These are phyloP conservation scores for Actenoides lindsayi DNA, from an alignment of 2,113 vertebrate genomes.

Conservation along the genomic window DNA sequence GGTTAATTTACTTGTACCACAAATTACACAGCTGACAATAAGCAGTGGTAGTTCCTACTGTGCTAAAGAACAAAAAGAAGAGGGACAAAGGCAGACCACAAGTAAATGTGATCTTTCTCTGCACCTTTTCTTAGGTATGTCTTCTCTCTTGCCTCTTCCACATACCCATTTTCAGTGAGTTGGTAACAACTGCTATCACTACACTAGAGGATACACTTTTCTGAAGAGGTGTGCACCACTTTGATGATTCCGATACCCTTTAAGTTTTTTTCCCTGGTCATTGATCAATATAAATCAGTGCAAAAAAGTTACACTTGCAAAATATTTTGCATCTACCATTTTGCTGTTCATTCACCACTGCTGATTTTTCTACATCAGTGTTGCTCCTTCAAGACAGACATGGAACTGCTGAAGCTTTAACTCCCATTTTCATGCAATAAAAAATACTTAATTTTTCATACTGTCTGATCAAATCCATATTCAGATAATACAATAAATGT, in stretches of 20 bases:
- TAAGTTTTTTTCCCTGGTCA: neutral
- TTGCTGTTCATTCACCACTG: rapidly evolving
- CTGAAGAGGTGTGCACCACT: rapidly evolving
- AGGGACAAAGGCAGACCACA: neutral
- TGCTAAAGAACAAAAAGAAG: neutral
- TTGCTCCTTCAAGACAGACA: neutral
- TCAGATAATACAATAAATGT: neutral
- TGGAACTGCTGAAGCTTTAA: neutral
- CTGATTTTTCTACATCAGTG: neutral
- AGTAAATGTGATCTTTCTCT: rapidly evolving
- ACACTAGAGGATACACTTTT: neutral
- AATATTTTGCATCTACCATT: neutral
- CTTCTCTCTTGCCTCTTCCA: neutral
- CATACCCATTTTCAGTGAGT: neutral
- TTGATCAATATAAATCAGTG: rapidly evolving
- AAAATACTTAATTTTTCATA: neutral
- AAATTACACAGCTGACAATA: neutral
- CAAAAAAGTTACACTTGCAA: neutral
- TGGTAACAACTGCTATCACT: neutral
- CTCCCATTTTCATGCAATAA: neutral
- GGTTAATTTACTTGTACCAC: neutral
- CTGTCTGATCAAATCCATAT: neutral
- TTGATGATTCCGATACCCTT: rapidly evolving
- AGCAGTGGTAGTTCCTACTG: neutral
- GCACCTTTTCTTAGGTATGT: neutral